Base-by-base conservation (phyloP, 1,140 invertebrate species). In the Nylanderia fulva region DNA sequence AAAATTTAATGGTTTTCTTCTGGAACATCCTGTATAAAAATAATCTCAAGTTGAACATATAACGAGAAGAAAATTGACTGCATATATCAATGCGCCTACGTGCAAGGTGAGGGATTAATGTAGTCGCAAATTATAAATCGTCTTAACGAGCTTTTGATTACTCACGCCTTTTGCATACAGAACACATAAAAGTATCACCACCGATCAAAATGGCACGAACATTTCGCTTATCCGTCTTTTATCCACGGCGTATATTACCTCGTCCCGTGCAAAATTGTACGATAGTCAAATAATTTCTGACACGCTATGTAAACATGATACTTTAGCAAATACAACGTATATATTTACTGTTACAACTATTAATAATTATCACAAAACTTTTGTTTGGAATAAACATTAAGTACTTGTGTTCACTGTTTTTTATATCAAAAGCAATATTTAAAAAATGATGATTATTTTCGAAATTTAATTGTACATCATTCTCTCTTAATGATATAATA, bases 71-170 rank as follows among this genome's bases (percentile, higher is more conserved):
- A 80, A 58, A 45, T 60, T 45, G 29, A 60, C 24, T 27, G 1
- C 27, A 54, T 52, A 56, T 42, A 61, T 7, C 15, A 18, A 27
- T 11, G 13, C 36, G 11, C 11, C 18, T 13, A 56, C 29, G 21
- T 39, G 68, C 66, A 66, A 39, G 52, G 18, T 13, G 39, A 63
- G 29, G 74, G 42, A 54, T 89, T 89, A 89, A 89, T 76, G 88
- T 79, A 64, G 48, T 76, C 58, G 88, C 84, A 89, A 91, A 90
- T 89, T 92, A 92, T 92, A 93, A 93, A 92, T 94, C 91, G 92
- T 91, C 88, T 91, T 92, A 93, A 93, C 91, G 93, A 94, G 91
- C 80, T 92, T 94, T 93, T 93, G 92, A 94, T 94, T 93, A 91
- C 90, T 88, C 48, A 80, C 36, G 71, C 91, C 86, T 88, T 89